phyloP scores from a whole-genome alignment of 2,888 invertebrate genomes.

The Xanthia icteritia region DNA sequence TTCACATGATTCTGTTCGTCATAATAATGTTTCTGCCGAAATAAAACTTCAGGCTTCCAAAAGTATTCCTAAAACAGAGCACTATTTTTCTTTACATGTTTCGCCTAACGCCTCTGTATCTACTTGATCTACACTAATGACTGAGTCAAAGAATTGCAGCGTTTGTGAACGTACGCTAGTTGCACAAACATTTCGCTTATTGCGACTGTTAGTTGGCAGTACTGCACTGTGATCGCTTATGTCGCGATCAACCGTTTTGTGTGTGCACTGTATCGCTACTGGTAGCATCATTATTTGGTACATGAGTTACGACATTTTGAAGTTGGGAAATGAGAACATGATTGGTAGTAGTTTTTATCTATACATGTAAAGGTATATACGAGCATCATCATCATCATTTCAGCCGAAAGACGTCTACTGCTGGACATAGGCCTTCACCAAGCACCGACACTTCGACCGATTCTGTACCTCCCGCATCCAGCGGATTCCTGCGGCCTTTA shows the following conservation, averaged over 20 bases:
- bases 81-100: neutral
- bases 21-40: too few relatives aligned
- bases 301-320: neutral
- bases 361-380: too few relatives aligned
- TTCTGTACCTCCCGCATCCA: too few relatives aligned
- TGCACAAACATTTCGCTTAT: constrained; percentile 62
- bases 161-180: constrained; percentile 63
- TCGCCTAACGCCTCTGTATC: constrained; percentile 9
- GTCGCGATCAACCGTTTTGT: constrained; percentile 38
- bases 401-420: too few relatives aligned
- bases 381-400: too few relatives aligned
- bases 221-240: constrained; percentile 32
- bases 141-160: constrained; percentile 68
- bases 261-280: constrained; percentile 4
- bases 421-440: too few relatives aligned
- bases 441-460: too few relatives aligned
- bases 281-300: neutral
- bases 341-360: neutral
- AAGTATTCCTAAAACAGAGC: neutral
- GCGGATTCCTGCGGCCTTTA: too few relatives aligned
- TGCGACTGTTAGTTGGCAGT: constrained; percentile 41
- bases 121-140: constrained; percentile 62
- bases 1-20: too few relatives aligned
- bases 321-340: neutral
- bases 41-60: neutral